Evolutionary conservation across 2,113 vertebrate species (phyloP), one percentile per base, ranked within the genome.

Genomic region (Zosterops hypoxanthus): DNA sequence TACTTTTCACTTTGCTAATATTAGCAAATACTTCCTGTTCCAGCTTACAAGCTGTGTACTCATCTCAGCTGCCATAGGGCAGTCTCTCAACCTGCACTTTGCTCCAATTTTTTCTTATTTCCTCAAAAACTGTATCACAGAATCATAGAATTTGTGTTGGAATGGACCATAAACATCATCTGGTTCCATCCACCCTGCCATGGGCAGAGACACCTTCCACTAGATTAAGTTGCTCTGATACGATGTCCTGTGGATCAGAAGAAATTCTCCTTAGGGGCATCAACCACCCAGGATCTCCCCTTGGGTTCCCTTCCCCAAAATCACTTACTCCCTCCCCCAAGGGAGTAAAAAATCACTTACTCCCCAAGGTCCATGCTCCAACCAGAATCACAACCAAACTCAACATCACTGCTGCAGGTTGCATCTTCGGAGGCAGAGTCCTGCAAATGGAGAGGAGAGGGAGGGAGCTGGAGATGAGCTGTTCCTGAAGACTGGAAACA

Each of bases 341-440:
- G 39, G 39, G 39, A 39, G 39, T 39, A 12, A 39, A 39, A 39
- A 88, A n/a, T 15, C 0, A 95, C 97, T 96, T 94, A 98, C 98
- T 65, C 1, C 53, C 94, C 34, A 70, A 60, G 55, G 42, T 47
- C 94, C 88, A 93, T 0, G 2, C 53, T 69, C 75, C 71, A 28
- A 79, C 57, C 36, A 98, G 82, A 77, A 93, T 41, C 31, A 50
- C 4, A 2, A 47, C 3, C 44, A 78, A 53, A 33, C 26, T 44
- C 75, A 78, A 6, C 36, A 65, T 76, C 15, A 12, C 46, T 8
- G 50, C 72, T 25, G 41, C 2, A 7, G 46, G 42, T 24, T 61
- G 31, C 79, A 50, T 31, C 65, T 66, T 26, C 26, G 47, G 82
- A 90, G 94, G 39, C 50, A 50, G 44, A 0, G 1, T 76, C 56